These are phyloP conservation scores for Cephalophus harveyi DNA, from an alignment of 2,113 vertebrate genomes.

Conservation along the genomic window DNA sequence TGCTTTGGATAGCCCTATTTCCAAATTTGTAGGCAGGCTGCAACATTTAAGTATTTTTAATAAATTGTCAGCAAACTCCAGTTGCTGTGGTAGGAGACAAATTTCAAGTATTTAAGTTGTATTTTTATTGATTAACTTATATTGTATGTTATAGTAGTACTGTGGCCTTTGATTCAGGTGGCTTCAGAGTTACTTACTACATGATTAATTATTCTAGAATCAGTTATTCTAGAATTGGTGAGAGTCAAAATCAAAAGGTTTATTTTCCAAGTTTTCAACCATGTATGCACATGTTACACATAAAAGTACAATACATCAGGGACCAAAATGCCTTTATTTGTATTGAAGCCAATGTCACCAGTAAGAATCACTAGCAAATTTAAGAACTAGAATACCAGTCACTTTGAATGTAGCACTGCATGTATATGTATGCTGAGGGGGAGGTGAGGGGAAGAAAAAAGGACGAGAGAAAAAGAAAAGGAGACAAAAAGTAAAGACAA, in stretches of 20 bases:
- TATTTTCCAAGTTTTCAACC: neutral
- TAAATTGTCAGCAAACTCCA: slow-evolving; percentile 27
- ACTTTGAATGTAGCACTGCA: neutral
- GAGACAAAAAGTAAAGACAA: neutral
- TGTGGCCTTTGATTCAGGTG: neutral
- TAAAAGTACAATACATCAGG: neutral
- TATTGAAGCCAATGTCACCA: neutral
- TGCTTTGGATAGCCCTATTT: neutral
- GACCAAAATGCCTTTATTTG: neutral
- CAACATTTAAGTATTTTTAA: neutral
- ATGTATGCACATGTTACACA: neutral
- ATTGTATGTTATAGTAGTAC: neutral
- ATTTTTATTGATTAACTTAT: neutral
- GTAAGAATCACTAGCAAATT: neutral
- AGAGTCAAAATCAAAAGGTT: neutral
- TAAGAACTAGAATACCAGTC: neutral
- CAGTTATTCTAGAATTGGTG: neutral
- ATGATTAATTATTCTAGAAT: neutral
- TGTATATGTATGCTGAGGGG: neutral
- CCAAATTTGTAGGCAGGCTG: neutral
- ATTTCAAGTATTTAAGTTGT: neutral
- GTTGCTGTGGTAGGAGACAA: neutral
- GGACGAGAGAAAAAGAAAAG: neutral
- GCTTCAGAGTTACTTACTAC: neutral
- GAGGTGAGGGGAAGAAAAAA: neutral